Evolutionary conservation across 2,888 invertebrate genomes (phyloP), one percentile per base, ranked within the genome.

Genomic region (Trypoxylon attenuatum): DNA sequence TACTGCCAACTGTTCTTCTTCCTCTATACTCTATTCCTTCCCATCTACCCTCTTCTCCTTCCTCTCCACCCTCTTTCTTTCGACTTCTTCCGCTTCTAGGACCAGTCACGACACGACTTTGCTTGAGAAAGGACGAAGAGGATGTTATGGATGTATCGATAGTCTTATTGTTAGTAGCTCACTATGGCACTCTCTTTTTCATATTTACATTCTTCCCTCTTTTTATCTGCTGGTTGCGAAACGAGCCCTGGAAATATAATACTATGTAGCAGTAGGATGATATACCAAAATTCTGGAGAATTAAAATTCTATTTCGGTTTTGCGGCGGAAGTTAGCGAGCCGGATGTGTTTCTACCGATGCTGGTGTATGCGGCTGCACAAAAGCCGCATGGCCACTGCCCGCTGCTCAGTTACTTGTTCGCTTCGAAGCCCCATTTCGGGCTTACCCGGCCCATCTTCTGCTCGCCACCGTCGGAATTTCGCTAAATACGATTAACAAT

Each of bases 1-100:
- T 19, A 43, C 52, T 38, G 81, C 82, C 83, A 83, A 73, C 69
- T 52, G 64, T 67, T 53, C 41, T 49, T 55, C 46, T 50, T 43
- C 54, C 60, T 43, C 47, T 13, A 4, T 33, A 56, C 49, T n/a
- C 21, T 13, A n/a, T n/a, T n/a, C n/a, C n/a, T n/a, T n/a, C n/a
- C n/a, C n/a, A n/a, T n/a, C n/a, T n/a, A n/a, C n/a, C n/a, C n/a
- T n/a, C n/a, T n/a, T n/a, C 45, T 33, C 39, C n/a, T 10, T n/a
- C 16, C 2, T 1, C 21, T 46, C n/a, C 16, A 5, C 2, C 18
- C 41, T 15, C 57, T 15, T 39, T 51, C 62, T 51, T 45, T 19
- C 18, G 8, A 4, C 15, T 25, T 38, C 52, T 49, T 41, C 38
- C 45, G 42, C 50, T 33, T 41, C 50, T 58, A 5, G 39, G 45